These are phyloP conservation scores for Caenorhabditis zanzibari DNA, from an alignment of 2,888 invertebrate species.

Conservation along the genomic window DNA sequence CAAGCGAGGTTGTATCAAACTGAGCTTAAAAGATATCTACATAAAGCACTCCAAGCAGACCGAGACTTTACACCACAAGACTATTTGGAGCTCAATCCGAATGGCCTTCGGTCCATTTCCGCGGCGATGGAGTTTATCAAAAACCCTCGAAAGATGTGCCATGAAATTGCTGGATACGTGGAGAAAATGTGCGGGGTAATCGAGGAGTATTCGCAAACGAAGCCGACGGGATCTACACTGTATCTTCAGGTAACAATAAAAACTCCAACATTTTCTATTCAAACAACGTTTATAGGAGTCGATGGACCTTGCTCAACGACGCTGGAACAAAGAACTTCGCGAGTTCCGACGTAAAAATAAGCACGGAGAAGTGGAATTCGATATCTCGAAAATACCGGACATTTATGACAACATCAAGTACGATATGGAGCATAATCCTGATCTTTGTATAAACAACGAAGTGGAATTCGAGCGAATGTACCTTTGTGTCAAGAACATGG, in stretches of 20 bases:
- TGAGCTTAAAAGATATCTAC: conserved; percentile 82
- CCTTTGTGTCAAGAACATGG: conserved; percentile 95
- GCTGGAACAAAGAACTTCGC: conserved; percentile 86
- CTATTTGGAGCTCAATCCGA: conserved; percentile 88
- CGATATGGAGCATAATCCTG: conserved; percentile 97
- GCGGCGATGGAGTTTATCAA: conserved; percentile 88
- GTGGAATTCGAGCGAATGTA: conserved; percentile 86
- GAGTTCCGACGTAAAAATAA: conserved; percentile 90
- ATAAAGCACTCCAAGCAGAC: conserved; percentile 81
- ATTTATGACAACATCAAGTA: conserved; percentile 98
- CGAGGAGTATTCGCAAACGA: conserved; percentile 77
- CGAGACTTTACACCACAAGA: conserved; percentile 85
- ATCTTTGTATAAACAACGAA: conserved; percentile 86
- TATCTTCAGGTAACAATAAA: conserved; percentile 89
- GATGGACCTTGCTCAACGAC: conserved; percentile 96
- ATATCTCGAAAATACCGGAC: conserved; percentile 99
- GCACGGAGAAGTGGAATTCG: conserved; percentile 88
- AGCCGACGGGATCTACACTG: conserved; percentile 85
- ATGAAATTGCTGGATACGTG: conserved; percentile 87
- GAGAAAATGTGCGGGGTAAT: conserved; percentile 86
- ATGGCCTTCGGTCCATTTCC: conserved; percentile 91
- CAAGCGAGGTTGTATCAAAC: conserved; percentile 86
- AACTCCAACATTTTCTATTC: too few relatives aligned
- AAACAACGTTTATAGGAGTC: conserved; percentile 87
- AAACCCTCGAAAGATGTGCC: conserved; percentile 95